These are phyloP conservation scores for Neodontobutis hainanensis DNA, from an alignment of 2,113 vertebrate genomes.

Conservation along the genomic window DNA sequence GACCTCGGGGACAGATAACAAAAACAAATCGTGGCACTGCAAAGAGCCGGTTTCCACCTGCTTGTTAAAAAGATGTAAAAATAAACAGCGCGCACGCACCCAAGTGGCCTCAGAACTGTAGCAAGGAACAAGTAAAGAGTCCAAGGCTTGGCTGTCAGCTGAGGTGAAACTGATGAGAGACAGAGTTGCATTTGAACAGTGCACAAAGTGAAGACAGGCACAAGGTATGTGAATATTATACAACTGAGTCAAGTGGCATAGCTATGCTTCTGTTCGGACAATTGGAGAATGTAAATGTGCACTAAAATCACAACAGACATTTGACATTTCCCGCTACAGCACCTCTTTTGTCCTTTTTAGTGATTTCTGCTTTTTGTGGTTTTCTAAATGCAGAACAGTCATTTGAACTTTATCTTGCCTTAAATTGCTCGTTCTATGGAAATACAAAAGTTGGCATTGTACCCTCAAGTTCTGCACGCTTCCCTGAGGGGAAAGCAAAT, in stretches of 20 bases:
- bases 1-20: slow-evolving; percentile 44
- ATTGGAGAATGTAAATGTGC: not conserved
- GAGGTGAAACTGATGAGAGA: slow-evolving; percentile 31
- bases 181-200: slow-evolving; percentile 19
- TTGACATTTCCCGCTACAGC: no score
- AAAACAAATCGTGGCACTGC: slow-evolving; percentile 29
- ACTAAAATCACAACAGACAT: no score
- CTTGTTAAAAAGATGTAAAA: slow-evolving; percentile 20
- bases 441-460: no score
- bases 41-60: slow-evolving; percentile 23
- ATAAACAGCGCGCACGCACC: slow-evolving; percentile 8
- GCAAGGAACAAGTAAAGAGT: slow-evolving; percentile 4
- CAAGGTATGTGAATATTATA: slow-evolving; percentile 20
- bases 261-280: not conserved
- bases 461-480: no score
- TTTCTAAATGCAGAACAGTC: no score
- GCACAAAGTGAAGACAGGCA: slow-evolving; percentile 5
- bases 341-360: no score
- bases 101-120: slow-evolving; percentile 8
- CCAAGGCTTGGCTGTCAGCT: slow-evolving; percentile 15
- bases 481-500: no score
- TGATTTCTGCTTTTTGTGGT: no score
- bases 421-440: no score
- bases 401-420: no score
- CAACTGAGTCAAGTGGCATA: slow-evolving; percentile 16